Evolutionary conservation across 2,797 vertebrate species (phyloP).

Genomic region (Dipus sagitta): DNA sequence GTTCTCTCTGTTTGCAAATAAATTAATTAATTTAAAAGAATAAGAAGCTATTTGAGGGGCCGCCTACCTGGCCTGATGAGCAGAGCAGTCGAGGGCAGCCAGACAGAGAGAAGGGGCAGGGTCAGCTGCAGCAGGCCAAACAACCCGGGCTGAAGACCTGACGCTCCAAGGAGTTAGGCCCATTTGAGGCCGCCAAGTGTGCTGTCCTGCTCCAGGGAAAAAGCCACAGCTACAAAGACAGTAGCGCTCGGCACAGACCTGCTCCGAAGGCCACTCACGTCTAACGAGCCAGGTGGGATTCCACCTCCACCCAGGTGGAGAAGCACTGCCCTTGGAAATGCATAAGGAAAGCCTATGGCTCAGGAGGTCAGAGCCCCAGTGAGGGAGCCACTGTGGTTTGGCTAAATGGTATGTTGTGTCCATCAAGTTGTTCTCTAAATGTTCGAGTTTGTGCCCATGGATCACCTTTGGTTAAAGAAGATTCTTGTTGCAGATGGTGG

Average conservation of each 20-base stretch:
- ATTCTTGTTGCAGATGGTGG: no score
- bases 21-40: no score
- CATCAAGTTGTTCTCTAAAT: no score
- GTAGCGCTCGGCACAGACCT: not conserved
- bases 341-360: not conserved
- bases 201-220: not conserved
- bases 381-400: no score
- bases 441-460: no score
- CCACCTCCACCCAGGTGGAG: not conserved
- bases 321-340: not conserved
- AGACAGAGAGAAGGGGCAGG: not conserved
- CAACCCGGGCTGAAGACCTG: not conserved
- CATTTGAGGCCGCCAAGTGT: not conserved
- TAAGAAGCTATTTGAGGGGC: not conserved
- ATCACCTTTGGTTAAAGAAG: no score
- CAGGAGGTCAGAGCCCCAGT: no score
- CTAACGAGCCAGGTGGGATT: not conserved
- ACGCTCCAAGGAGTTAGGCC: not conserved
- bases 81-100: not conserved
- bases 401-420: no score
- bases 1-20: no score
- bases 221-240: slow-evolving; percentile 14
- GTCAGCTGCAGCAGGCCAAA: not conserved
- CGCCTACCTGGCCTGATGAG: not conserved
- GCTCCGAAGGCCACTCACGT: not conserved